Evolutionary conservation across 2,797 vertebrate genomes (phyloP), one percentile per base, ranked within the genome.

Genomic region (Cossypha niveicapilla): DNA sequence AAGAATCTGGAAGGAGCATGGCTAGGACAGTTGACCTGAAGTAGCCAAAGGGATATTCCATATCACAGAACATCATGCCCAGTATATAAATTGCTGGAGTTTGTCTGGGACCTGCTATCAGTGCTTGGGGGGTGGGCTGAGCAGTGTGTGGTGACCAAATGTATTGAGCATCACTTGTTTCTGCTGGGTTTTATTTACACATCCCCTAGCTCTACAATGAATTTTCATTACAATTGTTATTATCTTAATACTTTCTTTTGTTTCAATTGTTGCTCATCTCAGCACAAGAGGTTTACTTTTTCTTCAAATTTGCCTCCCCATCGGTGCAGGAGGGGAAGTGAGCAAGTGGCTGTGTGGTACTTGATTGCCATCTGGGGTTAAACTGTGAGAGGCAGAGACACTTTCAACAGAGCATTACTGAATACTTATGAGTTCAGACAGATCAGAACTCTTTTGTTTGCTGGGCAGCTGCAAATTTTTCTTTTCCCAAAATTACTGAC

Each of bases 351-450:
- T 81, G 22, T 35, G 35, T 61, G 27, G 27, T 42, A 42, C 62
- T 74, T 74, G 56, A 34, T 67, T 88, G 86, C 70, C 34, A 42
- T 54, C 86, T 88, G 61, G 34, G 77, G 53, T 67, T 80, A 54
- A 61, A n/a, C 54, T 7, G 10, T 48, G 42, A 81, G 54, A 73
- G 68, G 34, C 37, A 90, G 27, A 47, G 53, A 13, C 30, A 13
- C 6, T 61, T 77, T 21, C 47, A 79, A 53, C 71, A 73, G 22
- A 63, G n/a, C n/a, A 2, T 42, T 71, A 27, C 41, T 50, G 67
- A 27, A 22, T 16, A 13, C 8, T 9, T 42, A 7, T 12, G 65
- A 57, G 12, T 63, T 87, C 37, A 32, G 47, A 18, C 10, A 47
- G 34, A 9, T 35, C 19, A 57, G 77, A 34, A 35, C 39, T 68